These are phyloP conservation scores for Drosophila borealis DNA, from an alignment of 2,888 invertebrate species.

Conservation along the genomic window DNA sequence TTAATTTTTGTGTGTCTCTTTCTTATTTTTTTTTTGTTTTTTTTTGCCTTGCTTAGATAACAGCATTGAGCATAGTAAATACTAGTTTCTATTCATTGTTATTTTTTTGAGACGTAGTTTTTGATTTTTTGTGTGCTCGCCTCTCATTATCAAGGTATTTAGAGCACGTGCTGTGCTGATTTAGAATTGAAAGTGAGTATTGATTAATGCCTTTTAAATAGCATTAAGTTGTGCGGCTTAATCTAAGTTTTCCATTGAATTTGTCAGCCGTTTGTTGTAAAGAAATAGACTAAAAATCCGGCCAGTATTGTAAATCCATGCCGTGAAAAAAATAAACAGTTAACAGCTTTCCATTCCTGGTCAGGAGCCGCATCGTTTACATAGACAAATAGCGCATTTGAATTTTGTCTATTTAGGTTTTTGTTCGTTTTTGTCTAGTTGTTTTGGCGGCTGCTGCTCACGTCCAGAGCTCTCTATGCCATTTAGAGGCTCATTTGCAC, in stretches of 20 bases:
- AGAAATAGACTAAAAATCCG: too few relatives aligned
- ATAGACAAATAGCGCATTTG: conserved; percentile 70
- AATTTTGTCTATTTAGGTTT: conserved; percentile 47
- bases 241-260: background rate
- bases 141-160: conserved; percentile 21
- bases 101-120: conserved; percentile 50
- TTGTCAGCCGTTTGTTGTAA: background rate
- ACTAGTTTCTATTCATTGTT: conserved; percentile 38
- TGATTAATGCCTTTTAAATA: background rate
- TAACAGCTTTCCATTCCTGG: conserved; percentile 68
- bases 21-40: conserved; percentile 1
- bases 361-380: conserved; percentile 58
- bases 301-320: conserved; percentile 12
- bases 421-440: conserved; percentile 25
- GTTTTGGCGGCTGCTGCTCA: conserved; percentile 18
- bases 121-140: background rate
- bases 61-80: conserved; percentile 43
- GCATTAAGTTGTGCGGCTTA: background rate
- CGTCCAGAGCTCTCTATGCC: conserved; percentile 58
- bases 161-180: conserved; percentile 59
- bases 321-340: conserved; percentile 33
- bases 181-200: conserved; percentile 9
- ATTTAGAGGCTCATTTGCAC: conserved; percentile 82
- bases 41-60: conserved; percentile 49
- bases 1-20: conserved; percentile 36